Conservation (phyloP, 1,140 invertebrate species). For the Lethrus apterus region DNA sequence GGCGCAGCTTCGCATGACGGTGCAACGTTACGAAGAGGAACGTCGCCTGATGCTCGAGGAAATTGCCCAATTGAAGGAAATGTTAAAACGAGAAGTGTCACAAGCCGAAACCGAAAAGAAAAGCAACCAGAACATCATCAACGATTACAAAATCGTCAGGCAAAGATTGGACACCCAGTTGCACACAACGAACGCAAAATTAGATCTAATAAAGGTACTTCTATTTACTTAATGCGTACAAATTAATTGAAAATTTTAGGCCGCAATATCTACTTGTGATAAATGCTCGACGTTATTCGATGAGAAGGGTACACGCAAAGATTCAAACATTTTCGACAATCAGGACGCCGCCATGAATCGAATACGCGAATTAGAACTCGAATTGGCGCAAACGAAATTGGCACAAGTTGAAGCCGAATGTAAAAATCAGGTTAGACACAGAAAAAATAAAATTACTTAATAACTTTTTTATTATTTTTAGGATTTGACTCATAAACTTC, state of each 20-base stretch:
- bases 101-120: slow-evolving; percentile 66
- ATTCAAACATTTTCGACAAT: slow-evolving; percentile 23
- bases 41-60: slow-evolving; percentile 72
- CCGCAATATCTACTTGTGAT: slow-evolving; percentile 49
- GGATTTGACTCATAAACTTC: slow-evolving; percentile 89
- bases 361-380: slow-evolving; percentile 86
- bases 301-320: slow-evolving; percentile 37
- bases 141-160: slow-evolving; percentile 92
- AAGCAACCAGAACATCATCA: slow-evolving; percentile 65
- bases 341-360: slow-evolving; percentile 46
- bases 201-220: slow-evolving; percentile 56
- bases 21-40: slow-evolving; percentile 76
- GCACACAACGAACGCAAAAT: slow-evolving; percentile 50
- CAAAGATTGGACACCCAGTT: slow-evolving; percentile 82
- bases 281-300: slow-evolving; percentile 43
- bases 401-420: slow-evolving; percentile 96
- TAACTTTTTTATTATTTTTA: slow-evolving; percentile 39
- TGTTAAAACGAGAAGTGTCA: slow-evolving; percentile 72
- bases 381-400: slow-evolving; percentile 92
- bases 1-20: slow-evolving; percentile 60
- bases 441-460: slow-evolving; percentile 6
- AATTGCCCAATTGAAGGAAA: slow-evolving; percentile 72
- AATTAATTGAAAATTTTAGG: no score
- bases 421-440: slow-evolving; percentile 70
- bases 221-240: no score